A percentile compares a stretch with the other conserved stretches of the same genome.
Conservation (phyloP, 35 echinoderm and acorn worm species). For the Lytechinus variegatus region DNA sequence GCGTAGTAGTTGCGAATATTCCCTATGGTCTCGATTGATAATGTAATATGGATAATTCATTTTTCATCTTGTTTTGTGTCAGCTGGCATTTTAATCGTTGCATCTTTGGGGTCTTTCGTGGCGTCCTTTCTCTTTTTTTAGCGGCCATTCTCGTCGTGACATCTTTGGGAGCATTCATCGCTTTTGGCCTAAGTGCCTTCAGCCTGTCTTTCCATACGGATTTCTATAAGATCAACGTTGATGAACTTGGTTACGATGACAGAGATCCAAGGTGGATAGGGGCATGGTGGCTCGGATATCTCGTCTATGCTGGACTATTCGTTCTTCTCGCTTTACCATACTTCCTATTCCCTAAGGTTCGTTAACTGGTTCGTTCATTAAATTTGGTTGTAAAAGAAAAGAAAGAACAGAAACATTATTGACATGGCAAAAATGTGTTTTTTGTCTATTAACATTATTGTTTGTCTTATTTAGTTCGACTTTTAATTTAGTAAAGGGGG, state of each 20-base stretch:
- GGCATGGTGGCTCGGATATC: constrained; percentile 78
- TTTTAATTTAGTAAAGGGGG: too few species aligned
- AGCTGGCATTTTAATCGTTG: background rate
- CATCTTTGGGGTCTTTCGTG: background rate
- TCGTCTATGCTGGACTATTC: constrained; percentile 48
- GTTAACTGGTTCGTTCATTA: too few species aligned
- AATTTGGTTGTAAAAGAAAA: too few species aligned
- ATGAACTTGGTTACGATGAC: background rate
- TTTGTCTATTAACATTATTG: too few species aligned
- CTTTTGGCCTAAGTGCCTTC: constrained; percentile 31
- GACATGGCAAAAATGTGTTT: too few species aligned
- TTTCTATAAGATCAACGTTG: constrained; percentile 57
- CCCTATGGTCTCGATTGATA: too few species aligned
- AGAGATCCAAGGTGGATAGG: constrained; percentile 63
- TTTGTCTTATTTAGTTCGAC: too few species aligned
- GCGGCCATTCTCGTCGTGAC: too few species aligned
- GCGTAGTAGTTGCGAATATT: too few species aligned
- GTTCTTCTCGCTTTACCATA: constrained; percentile 35
- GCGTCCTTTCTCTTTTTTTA: too few species aligned
- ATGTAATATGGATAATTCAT: background rate
- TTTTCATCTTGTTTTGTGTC: background rate
- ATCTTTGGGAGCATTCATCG: too few species aligned
- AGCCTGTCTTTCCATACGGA: constrained; percentile 45
- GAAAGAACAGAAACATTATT: too few species aligned
- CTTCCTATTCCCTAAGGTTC: constrained; percentile 57